phyloP scores from a whole-genome alignment of 2,113 vertebrate species.

The Sinosuthora webbiana region DNA sequence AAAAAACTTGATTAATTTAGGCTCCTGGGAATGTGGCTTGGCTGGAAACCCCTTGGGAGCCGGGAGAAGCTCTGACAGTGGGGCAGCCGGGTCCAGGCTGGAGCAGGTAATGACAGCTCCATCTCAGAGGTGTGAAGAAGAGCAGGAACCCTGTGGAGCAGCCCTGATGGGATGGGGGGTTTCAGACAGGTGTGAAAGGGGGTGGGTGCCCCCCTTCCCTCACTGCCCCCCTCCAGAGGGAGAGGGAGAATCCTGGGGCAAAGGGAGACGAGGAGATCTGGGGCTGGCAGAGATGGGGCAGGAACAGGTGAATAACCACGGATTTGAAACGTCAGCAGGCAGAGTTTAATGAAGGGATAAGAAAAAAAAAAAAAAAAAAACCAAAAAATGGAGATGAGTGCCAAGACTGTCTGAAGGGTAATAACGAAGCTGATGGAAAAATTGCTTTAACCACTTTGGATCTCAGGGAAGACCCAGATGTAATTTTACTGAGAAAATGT shows the following conservation, averaged over 20 bases:
- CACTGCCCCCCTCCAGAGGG: not conserved
- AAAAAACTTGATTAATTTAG: not conserved
- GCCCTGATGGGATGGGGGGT: not conserved
- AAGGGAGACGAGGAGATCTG: not conserved
- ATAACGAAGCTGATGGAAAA: not conserved
- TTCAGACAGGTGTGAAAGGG: not conserved
- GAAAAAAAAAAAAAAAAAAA: not conserved
- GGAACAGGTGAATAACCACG: not conserved
- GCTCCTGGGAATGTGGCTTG: not conserved
- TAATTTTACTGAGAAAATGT: not conserved
- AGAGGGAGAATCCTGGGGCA: not conserved
- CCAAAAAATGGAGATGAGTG: not conserved
- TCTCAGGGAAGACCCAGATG: not conserved
- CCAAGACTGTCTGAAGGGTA: not conserved
- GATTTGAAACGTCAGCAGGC: not conserved
- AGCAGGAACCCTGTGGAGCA: not conserved
- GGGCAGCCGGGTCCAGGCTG: not conserved
- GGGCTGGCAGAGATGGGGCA: not conserved
- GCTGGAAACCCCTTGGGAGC: not conserved
- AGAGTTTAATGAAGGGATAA: not conserved
- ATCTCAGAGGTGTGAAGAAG: not conserved
- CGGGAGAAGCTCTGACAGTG: fast-evolving
- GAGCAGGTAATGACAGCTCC: not conserved
- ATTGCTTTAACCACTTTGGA: not conserved
- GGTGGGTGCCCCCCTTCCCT: too few relatives aligned